A percentile compares a stretch with the other conserved stretches of the same genome.
Evolutionary conservation across 2,888 invertebrate species (phyloP).

Genomic region (Hydriomena furcata): DNA sequence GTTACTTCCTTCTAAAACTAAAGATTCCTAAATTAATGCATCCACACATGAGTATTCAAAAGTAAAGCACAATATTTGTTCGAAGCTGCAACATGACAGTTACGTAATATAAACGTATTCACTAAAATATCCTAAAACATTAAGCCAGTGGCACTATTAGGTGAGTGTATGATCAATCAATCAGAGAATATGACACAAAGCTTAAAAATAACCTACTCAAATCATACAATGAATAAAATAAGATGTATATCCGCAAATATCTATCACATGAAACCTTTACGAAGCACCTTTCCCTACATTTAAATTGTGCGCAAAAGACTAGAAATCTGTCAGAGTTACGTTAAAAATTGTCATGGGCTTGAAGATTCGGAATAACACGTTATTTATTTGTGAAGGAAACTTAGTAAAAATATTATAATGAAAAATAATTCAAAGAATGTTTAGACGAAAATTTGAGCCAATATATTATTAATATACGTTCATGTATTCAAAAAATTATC

Average conservation of each 20-base stretch:
- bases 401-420: too few relatives aligned
- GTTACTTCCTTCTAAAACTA: slow-evolving; percentile 32
- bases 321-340: slow-evolving; percentile 66
- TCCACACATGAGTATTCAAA: slow-evolving; percentile 82
- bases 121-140: slow-evolving; percentile 60
- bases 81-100: slow-evolving; percentile 79
- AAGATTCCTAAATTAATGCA: slow-evolving; percentile 63
- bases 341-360: slow-evolving; percentile 64
- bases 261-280: slow-evolving; percentile 69
- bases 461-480: neutral
- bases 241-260: slow-evolving; percentile 57
- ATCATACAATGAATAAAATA: slow-evolving; percentile 54
- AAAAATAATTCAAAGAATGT: too few relatives aligned
- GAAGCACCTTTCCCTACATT: slow-evolving; percentile 72
- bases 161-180: slow-evolving; percentile 57
- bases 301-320: slow-evolving; percentile 80
- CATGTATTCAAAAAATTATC: slow-evolving; percentile 8
- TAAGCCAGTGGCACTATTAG: slow-evolving; percentile 78
- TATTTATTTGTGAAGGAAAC: neutral
- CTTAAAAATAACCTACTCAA: slow-evolving; percentile 57
- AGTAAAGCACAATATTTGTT: slow-evolving; percentile 80
- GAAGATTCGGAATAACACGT: slow-evolving; percentile 40
- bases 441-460: too few relatives aligned
- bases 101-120: slow-evolving; percentile 49
- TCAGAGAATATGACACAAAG: slow-evolving; percentile 79